Percentiles rank a stretch among this genome's conserved stretches.
phyloP scores from a whole-genome alignment of 2,888 invertebrate species.

The Andrena haemorrhoa region DNA sequence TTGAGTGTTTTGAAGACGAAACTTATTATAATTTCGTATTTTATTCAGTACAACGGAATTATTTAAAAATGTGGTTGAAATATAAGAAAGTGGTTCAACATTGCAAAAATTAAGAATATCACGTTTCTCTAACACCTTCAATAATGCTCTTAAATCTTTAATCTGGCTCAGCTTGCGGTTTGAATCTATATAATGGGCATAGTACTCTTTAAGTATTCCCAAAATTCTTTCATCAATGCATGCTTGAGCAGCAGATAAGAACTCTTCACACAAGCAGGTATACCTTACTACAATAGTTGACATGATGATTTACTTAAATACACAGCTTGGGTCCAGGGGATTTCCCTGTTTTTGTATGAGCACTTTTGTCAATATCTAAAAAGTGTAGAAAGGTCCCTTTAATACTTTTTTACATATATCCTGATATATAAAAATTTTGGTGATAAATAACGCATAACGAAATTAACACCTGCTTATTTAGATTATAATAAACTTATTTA shows the following conservation, averaged over 20 bases:
- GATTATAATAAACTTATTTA: not conserved
- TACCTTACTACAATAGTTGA: constrained; percentile 25
- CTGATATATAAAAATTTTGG: not conserved
- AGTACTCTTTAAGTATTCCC: constrained; percentile 70
- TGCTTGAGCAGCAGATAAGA: constrained; percentile 37
- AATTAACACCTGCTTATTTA: not conserved
- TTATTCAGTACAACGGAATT: constrained; percentile 52
- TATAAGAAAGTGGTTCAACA: constrained; percentile 71
- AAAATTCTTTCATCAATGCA: constrained; percentile 16
- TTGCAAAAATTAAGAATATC: constrained; percentile 67
- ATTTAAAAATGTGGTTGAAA: constrained; percentile 66
- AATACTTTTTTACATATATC: not conserved
- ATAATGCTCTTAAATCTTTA: constrained; percentile 68
- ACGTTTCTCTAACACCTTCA: constrained; percentile 77
- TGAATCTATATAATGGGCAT: constrained; percentile 71
- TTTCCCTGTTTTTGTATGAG: constrained; percentile 35
- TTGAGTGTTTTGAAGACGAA: constrained; percentile 28
- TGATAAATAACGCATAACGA: not conserved
- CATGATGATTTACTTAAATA: not conserved
- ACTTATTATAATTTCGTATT: constrained; percentile 70
- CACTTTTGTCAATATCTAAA: not conserved
- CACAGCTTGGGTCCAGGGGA: not conserved
- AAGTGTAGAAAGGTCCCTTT: not conserved
- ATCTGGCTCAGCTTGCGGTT: constrained; percentile 70
- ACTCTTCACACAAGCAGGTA: constrained; percentile 31